Evolutionary conservation across 2,888 invertebrate species (phyloP), one percentile per base, ranked within the genome.

Genomic region (Eupithecia exiguata): DNA sequence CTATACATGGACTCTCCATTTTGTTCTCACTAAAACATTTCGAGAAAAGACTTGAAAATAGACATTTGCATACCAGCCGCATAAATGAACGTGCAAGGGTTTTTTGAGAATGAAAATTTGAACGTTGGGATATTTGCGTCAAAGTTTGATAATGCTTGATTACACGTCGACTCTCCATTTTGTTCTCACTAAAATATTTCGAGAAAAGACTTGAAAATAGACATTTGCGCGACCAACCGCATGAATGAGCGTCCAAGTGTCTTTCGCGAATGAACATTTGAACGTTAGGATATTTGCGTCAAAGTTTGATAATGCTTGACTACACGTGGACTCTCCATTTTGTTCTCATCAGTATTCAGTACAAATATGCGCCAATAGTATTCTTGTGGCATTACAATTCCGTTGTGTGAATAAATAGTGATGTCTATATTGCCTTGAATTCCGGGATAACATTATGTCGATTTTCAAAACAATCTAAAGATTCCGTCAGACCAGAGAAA

Each of bases 301-400:
- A 1, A 18, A 18, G 12, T 40, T 12, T 18, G 46, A 46, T 46
- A 46, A 46, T 46, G 18, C 46, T 46, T 46, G 46, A 46, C 43
- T 46, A 46, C 46, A 38, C 43, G 35, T 46, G 62, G 21, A 46
- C 62, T 68, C 16, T 53, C 58, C 49, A 12, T 72, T 40, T 72
- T 53, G 12, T 71, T 70, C 70, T 70, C 80, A 75, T 74, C 78
- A 71, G 74, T 77, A 78, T 75, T 70, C 75, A 75, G 63, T 58
- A 69, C 71, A 66, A 46, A 58, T 65, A 68, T 75, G 63, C 35
- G 36, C 74, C 38, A 67, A 70, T 66, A 67, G 43, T 30, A 10
- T 66, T 61, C 40, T 63, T 53, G 36, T 38, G n/a, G 58, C 35
- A 63, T 46, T 12, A 53, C 21, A 53, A 49, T 61, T 71, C 69